Evolutionary conservation across 2,888 invertebrate species (phyloP).

Genomic region (Graphium colonna): DNA sequence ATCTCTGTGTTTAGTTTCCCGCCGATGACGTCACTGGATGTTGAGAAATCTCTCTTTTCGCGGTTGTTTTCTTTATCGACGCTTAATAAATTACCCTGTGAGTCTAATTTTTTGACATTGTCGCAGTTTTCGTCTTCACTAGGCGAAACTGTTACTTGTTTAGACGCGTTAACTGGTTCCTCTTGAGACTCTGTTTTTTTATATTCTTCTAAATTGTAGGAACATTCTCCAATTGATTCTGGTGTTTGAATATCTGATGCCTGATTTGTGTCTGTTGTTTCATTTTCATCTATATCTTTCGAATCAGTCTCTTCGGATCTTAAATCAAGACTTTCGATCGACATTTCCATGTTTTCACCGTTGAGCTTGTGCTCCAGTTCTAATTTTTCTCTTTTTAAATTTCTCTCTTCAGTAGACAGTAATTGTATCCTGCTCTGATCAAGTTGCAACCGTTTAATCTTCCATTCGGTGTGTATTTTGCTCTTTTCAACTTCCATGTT

Average conservation of each 20-base stretch:
- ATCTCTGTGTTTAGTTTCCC: slow-evolving; percentile 43
- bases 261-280: slow-evolving; percentile 7
- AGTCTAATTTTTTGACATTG: slow-evolving; percentile 53
- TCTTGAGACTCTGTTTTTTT: slow-evolving; percentile 38
- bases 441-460: slow-evolving; percentile 69
- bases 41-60: slow-evolving; percentile 38
- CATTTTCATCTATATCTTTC: slow-evolving; percentile 20
- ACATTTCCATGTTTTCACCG: slow-evolving; percentile 62
- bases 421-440: slow-evolving; percentile 68
- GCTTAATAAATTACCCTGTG: slow-evolving; percentile 58
- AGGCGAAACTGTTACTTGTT: not conserved
- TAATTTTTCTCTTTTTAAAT: slow-evolving; percentile 76
- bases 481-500: slow-evolving; percentile 80
- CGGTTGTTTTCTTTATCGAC: slow-evolving; percentile 36
- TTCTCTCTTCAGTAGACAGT: slow-evolving; percentile 73
- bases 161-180: slow-evolving; percentile 33
- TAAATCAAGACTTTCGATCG: slow-evolving; percentile 50
- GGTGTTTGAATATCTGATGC: not conserved
- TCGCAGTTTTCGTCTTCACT: slow-evolving; percentile 44
- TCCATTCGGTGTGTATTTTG: slow-evolving; percentile 78
- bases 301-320: slow-evolving; percentile 32
- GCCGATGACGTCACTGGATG: slow-evolving; percentile 58
- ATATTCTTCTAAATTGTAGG: slow-evolving; percentile 30
- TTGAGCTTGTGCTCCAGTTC: slow-evolving; percentile 64
- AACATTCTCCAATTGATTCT: slow-evolving; percentile 29